phyloP scores from a whole-genome alignment of 2,797 vertebrate species.

The Xenops minutus region DNA sequence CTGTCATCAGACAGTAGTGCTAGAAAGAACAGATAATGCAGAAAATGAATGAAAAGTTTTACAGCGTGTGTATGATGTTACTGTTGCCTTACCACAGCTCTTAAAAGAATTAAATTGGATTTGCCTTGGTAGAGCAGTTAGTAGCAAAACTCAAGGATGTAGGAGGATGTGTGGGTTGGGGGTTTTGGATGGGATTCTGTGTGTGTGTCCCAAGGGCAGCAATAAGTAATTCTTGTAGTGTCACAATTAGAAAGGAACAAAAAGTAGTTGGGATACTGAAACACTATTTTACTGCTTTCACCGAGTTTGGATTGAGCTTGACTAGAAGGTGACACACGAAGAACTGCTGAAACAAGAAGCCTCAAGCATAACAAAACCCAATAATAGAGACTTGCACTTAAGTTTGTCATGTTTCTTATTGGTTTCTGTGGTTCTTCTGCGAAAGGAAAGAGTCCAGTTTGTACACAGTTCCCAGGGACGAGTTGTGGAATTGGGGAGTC shows the following conservation, averaged over 20 bases:
- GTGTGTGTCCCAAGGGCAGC: background rate
- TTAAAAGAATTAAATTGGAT: background rate
- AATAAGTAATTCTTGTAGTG: background rate
- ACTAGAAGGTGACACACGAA: background rate
- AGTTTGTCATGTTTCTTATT: background rate
- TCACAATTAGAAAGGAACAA: background rate
- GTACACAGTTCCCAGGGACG: background rate
- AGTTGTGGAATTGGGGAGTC: background rate
- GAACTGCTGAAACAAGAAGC: background rate
- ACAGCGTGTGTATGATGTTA: background rate
- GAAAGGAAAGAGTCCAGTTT: background rate
- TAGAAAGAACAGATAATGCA: background rate
- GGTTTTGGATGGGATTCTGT: background rate
- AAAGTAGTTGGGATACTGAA: background rate
- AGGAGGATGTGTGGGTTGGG: background rate
- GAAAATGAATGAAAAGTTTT: background rate
- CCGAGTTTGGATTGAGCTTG: background rate
- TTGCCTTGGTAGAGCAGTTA: background rate
- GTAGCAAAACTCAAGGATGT: background rate
- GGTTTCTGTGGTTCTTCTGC: background rate
- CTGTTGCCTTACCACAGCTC: background rate
- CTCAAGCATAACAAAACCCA: background rate
- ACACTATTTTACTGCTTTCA: background rate
- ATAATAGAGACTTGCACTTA: background rate
- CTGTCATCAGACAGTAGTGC: background rate